These are phyloP conservation scores for Centropus unirufus DNA, from an alignment of 2,113 vertebrate species.

Conservation along the genomic window DNA sequence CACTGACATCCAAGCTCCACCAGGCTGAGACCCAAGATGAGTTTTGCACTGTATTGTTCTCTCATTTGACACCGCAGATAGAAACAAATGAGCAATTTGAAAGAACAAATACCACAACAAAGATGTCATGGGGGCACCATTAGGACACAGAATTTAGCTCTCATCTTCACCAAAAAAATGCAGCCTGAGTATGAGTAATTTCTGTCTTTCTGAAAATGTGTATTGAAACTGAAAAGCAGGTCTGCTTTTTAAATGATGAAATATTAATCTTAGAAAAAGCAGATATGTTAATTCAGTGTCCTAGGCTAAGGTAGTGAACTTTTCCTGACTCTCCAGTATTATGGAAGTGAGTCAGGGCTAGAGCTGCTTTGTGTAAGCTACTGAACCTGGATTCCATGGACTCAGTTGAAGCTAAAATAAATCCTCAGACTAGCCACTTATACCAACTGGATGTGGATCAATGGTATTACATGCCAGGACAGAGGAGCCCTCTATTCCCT, in stretches of 20 bases:
- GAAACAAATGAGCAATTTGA: neutral
- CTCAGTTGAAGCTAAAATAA: conserved; percentile 64
- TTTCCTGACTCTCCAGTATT: conserved; percentile 52
- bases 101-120: neutral
- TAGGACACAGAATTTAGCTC: neutral
- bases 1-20: neutral
- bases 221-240: neutral
- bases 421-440: conserved; percentile 51
- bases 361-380: conserved; percentile 71
- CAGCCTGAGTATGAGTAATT: neutral
- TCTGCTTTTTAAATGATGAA: neutral
- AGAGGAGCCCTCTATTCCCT: neutral
- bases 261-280: neutral
- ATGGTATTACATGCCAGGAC: neutral
- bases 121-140: neutral
- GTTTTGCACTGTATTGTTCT: neutral
- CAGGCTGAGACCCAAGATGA: neutral
- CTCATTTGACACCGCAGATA: neutral
- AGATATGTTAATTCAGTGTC: conserved; percentile 22
- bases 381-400: conserved; percentile 48
- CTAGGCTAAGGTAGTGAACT: conserved; percentile 44
- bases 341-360: conserved; percentile 57
- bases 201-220: neutral
- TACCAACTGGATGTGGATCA: conserved; percentile 54
- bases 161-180: neutral